Percentiles rank a stretch among this genome's conserved stretches.
Conservation (phyloP, 2,113 vertebrate species). For the Hystrix brachyura region DNA sequence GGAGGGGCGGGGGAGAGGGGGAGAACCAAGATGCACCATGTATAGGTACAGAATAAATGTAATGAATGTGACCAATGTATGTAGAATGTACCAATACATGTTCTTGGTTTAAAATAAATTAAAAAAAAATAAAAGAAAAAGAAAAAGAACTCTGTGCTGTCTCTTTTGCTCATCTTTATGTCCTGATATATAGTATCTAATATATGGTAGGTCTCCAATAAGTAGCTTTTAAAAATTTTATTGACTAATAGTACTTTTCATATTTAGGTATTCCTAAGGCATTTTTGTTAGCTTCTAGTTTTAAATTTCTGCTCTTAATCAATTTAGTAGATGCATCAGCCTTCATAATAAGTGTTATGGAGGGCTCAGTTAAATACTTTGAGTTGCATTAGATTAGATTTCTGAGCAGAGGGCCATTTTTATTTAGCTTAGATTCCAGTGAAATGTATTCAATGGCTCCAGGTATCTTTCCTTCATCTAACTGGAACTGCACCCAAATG, state of each 20-base stretch:
- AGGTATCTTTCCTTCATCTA: slow-evolving; percentile 71
- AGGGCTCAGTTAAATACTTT: slow-evolving; percentile 54
- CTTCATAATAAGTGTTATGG: slow-evolving; percentile 40
- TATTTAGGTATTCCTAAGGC: slow-evolving; percentile 16
- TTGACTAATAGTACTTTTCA: background rate
- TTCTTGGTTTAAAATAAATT: no score
- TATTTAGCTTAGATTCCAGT: slow-evolving; percentile 23
- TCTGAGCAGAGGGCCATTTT: slow-evolving; percentile 44
- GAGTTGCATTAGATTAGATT: slow-evolving; percentile 35
- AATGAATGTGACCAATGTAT: no score
- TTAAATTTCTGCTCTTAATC: slow-evolving; percentile 60
- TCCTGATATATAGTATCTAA: background rate
- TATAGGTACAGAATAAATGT: no score
- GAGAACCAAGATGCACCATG: no score
- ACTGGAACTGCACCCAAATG: slow-evolving; percentile 65
- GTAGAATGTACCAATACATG: no score
- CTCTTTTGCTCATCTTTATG: background rate
- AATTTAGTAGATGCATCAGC: slow-evolving; percentile 22
- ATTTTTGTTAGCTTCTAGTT: slow-evolving; percentile 35
- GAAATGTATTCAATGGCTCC: slow-evolving; percentile 44
- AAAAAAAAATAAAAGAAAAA: no score
- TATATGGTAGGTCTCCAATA: background rate
- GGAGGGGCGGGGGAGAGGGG: no score
- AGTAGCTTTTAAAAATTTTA: background rate
- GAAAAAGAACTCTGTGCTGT: background rate